Evolutionary conservation across 2,797 vertebrate species (phyloP).

Genomic region (Erethizon dorsatum): DNA sequence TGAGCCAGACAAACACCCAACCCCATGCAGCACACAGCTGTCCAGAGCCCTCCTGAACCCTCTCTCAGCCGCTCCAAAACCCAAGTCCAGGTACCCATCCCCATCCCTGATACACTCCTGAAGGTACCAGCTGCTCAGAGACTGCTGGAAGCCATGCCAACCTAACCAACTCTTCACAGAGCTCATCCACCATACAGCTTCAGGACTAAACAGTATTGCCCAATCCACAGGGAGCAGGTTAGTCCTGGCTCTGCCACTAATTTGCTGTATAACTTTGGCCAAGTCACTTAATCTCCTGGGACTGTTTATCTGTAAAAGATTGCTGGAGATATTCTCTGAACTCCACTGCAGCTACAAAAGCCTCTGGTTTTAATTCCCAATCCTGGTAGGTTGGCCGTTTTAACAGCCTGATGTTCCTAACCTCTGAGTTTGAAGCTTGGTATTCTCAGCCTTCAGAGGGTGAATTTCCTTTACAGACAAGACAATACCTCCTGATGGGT

Average conservation of each 20-base stretch:
- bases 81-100: constrained; percentile 73
- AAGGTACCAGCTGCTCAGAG: constrained; percentile 67
- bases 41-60: constrained; percentile 69
- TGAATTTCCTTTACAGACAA: constrained; percentile 59
- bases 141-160: constrained; percentile 46
- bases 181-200: constrained; percentile 38
- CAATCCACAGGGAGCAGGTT: constrained; percentile 47
- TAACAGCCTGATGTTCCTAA: constrained; percentile 65
- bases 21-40: constrained; percentile 71
- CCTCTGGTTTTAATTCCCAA: constrained; percentile 69
- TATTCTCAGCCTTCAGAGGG: constrained; percentile 53
- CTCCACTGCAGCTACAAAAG: constrained; percentile 58
- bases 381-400: constrained; percentile 21
- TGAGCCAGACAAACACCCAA: constrained; percentile 73
- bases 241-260: constrained; percentile 58
- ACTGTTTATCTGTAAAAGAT: constrained; percentile 64
- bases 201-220: constrained; percentile 47
- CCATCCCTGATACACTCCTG: constrained; percentile 72
- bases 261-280: constrained; percentile 72
- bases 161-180: constrained; percentile 43
- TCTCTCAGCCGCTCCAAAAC: constrained; percentile 72
- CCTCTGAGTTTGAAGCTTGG: constrained; percentile 24
- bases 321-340: constrained; percentile 60
- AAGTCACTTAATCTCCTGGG: constrained; percentile 72
- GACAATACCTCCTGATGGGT: neutral